Conservation (phyloP, 2,888 invertebrate genomes). For the Ochropleura leucogaster region DNA sequence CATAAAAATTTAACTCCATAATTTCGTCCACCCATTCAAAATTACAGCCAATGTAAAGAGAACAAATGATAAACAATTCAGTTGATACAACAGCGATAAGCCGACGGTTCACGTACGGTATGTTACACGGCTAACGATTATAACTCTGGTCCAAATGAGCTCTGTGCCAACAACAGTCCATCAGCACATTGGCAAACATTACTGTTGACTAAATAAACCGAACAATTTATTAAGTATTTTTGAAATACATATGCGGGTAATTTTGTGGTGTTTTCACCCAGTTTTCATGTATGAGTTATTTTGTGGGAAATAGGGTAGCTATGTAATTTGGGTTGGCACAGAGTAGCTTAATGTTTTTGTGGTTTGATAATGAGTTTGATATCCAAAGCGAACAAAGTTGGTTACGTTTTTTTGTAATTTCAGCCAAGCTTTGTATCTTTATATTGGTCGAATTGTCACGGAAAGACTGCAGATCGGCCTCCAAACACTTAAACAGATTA, state of each 20-base stretch:
- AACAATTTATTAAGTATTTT: slow-evolving; percentile 63
- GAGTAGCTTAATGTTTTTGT: slow-evolving; percentile 1
- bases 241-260: slow-evolving; percentile 50
- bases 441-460: neutral
- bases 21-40: slow-evolving; percentile 34
- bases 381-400: neutral
- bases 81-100: slow-evolving; percentile 66
- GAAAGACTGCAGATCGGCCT: neutral
- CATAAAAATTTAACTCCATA: slow-evolving; percentile 27
- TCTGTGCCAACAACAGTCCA: slow-evolving; percentile 67
- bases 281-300: slow-evolving; percentile 23
- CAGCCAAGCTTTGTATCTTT: neutral
- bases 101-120: slow-evolving; percentile 57
- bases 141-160: slow-evolving; percentile 66
- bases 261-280: slow-evolving; percentile 37
- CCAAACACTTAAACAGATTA: neutral
- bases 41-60: slow-evolving; percentile 45
- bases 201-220: slow-evolving; percentile 64
- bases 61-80: slow-evolving; percentile 63
- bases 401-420: neutral
- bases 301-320: slow-evolving; percentile 11
- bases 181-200: slow-evolving; percentile 67
- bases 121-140: slow-evolving; percentile 66
- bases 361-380: neutral
- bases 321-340: slow-evolving; percentile 11